phyloP scores from a whole-genome alignment of 1,140 invertebrate species.

The Apis florea region DNA sequence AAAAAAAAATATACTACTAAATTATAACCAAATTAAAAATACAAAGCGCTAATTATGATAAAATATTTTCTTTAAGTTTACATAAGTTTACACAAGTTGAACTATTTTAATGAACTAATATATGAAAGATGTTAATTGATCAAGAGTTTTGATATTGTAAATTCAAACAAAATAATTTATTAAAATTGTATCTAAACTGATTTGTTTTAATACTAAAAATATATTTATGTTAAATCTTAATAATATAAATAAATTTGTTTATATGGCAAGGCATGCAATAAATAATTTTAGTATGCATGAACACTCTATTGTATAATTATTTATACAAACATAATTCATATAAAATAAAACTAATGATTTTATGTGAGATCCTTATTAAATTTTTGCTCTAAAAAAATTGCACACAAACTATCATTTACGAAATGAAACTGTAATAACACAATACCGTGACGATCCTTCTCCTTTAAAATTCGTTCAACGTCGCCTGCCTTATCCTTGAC shows the following conservation, averaged over 20 bases:
- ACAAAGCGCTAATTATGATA: neutral
- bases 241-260: neutral
- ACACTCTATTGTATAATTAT: neutral
- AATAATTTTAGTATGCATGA: neutral
- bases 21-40: neutral
- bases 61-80: neutral
- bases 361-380: neutral
- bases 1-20: neutral
- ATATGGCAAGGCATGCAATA: neutral
- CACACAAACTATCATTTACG: conserved; percentile 25
- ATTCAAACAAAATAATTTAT: neutral
- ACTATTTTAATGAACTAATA: neutral
- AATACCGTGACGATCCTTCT: conserved; percentile 94
- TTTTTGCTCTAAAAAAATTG: neutral
- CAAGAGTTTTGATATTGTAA: neutral
- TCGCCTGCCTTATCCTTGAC: conserved; percentile 96
- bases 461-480: conserved; percentile 93
- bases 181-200: neutral
- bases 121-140: neutral
- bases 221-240: neutral
- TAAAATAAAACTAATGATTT: neutral
- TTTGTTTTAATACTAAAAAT: neutral
- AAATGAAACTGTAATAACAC: conserved; percentile 65
- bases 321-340: neutral
- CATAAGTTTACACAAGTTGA: too few relatives aligned